A percentile compares a stretch with the other conserved stretches of the same genome.
Conservation (phyloP, 37 sponge, comb jelly and placozoan species). For the Ephydatia muelleri region DNA sequence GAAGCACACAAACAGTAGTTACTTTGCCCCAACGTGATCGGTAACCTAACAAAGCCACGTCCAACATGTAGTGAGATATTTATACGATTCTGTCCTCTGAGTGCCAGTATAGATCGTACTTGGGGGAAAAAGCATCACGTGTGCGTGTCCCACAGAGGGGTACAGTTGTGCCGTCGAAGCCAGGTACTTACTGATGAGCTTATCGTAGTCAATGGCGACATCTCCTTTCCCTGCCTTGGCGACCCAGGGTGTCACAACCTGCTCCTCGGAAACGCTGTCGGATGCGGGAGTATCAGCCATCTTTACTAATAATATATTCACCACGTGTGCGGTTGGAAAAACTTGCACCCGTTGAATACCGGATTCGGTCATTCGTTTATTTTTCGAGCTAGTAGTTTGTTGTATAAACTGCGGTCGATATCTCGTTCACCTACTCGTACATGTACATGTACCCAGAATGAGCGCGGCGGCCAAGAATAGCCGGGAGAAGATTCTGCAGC, state of each 20-base stretch:
- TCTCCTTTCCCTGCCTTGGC: slow-evolving; percentile 78
- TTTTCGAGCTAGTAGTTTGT: neutral
- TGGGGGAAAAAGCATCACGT: slow-evolving; percentile 14
- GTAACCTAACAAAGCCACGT: too few relatives aligned
- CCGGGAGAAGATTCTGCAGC: slow-evolving; percentile 7
- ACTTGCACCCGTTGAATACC: too few relatives aligned
- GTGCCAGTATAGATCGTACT: neutral
- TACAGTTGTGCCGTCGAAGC: slow-evolving; percentile 40
- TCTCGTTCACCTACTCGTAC: neutral
- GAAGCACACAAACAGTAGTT: too few relatives aligned
- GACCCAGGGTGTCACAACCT: slow-evolving; percentile 87
- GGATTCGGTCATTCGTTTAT: too few relatives aligned
- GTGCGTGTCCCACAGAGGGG: slow-evolving; percentile 64
- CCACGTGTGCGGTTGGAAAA: neutral
- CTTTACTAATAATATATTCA: neutral
- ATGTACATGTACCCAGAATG: neutral
- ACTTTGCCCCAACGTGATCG: too few relatives aligned
- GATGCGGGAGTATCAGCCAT: slow-evolving; percentile 27
- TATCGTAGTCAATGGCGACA: slow-evolving; percentile 85
- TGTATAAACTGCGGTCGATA: neutral
- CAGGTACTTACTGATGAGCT: slow-evolving; percentile 76
- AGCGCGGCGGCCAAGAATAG: neutral
- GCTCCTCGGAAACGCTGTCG: slow-evolving; percentile 41
- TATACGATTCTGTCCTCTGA: too few relatives aligned
- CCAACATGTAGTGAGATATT: too few relatives aligned